Evolutionary conservation across 1,140 invertebrate species (phyloP), one percentile per base, ranked within the genome.

Genomic region (Leptopilina boulardi): DNA sequence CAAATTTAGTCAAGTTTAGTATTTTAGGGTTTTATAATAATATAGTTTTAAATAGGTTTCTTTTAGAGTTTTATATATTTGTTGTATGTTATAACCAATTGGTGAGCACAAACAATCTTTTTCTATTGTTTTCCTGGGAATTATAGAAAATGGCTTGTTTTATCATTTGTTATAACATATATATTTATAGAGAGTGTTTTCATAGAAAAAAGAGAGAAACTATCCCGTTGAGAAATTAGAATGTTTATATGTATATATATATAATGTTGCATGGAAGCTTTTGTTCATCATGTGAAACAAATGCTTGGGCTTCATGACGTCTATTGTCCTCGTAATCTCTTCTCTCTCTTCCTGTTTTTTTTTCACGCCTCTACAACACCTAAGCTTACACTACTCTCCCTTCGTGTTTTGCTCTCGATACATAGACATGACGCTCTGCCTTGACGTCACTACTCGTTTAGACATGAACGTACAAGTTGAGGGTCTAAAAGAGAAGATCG

Each of bases 341-440:
- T 51, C 47, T 51, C 47, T 51, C 47, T 51, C 18, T 18, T 18
- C 18, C 15, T 51, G 15, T 51, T 51, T 4, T n/a, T 44, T 44
- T 51, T 51, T 51, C 15, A 2, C 18, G 15, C 15, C n/a, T 18
- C 47, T n/a, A 51, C 47, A 51, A 51, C 47, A 51, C 47, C 47
- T 51, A 51, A 51, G 47, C 47, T 18, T 51, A 51, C 47, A 51
- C 13, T n/a, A 0, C 44, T 47, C 44, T 47, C 47, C 47, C n/a
- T 51, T 51, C 47, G 47, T 51, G 47, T 51, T 51, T 51, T 51
- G 47, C 47, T 51, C 47, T 51, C n/a, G 47, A 51, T 51, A 51
- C 47, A 51, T 4, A 9, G 47, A 51, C 47, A 51, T 51, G 47
- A 51, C 47, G 47, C 47, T n/a, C 47, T 51, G 47, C 47, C 47